Conservation (phyloP, 2,113 vertebrate species). For the Coptodon rendalli region DNA sequence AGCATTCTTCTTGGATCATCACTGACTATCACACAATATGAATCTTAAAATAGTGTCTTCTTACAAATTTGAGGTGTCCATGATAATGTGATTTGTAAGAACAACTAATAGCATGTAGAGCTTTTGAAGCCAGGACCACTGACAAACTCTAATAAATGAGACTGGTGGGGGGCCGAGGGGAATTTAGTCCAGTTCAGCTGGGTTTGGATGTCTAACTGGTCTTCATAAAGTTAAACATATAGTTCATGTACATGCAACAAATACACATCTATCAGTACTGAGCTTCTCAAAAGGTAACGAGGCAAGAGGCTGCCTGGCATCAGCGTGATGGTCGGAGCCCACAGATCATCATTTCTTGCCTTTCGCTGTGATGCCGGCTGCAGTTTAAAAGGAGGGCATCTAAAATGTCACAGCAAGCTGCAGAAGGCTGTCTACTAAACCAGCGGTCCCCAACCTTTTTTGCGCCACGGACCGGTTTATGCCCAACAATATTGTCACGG, state of each 20-base stretch:
- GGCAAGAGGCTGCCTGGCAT: background rate
- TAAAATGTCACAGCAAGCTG: background rate
- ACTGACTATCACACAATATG: background rate
- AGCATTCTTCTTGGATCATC: background rate
- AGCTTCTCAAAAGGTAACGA: background rate
- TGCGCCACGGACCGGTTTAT: too few species aligned
- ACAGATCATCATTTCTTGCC: background rate
- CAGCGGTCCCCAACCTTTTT: background rate
- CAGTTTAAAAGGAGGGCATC: background rate
- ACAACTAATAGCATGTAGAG: background rate
- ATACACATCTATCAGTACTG: background rate
- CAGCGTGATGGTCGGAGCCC: background rate
- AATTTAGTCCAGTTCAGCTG: background rate
- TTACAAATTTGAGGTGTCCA: background rate
- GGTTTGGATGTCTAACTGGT: background rate
- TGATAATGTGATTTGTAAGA: background rate
- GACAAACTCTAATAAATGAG: background rate
- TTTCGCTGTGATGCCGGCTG: background rate
- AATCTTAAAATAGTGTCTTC: background rate
- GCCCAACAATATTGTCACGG: too few species aligned
- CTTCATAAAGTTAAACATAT: background rate
- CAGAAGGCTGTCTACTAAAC: background rate
- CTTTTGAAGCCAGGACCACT: background rate
- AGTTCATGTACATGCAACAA: background rate
- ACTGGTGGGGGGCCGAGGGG: background rate